Evolutionary conservation across 2,113 vertebrate species (phyloP).

Genomic region (Paratilapia polleni): DNA sequence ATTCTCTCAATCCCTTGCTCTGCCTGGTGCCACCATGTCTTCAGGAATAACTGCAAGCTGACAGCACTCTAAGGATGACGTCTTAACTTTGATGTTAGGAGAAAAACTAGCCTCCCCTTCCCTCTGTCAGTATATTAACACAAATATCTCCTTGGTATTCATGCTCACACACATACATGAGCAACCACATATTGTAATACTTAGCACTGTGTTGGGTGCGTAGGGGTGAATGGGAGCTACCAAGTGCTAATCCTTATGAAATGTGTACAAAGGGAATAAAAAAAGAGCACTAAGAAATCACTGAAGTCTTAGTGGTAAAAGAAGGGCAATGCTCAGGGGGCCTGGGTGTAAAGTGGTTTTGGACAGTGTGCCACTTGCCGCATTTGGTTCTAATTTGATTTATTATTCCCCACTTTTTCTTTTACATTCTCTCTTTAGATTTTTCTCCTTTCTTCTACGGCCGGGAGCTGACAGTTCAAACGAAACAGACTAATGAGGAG

Average conservation of each 20-base stretch:
- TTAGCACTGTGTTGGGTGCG: constrained; percentile 45
- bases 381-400: constrained; percentile 75
- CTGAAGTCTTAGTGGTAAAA: constrained; percentile 67
- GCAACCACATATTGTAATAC: constrained; percentile 62
- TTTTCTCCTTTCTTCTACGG: constrained; percentile 53
- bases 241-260: constrained; percentile 64
- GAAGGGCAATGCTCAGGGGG: constrained; percentile 58
- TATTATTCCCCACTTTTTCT: constrained; percentile 59
- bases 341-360: constrained; percentile 68
- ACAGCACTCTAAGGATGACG: constrained; percentile 44
- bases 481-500: constrained; percentile 41
- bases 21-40: constrained; percentile 64
- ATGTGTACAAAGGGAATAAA: constrained; percentile 56
- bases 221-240: constrained; percentile 39
- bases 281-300: constrained; percentile 63
- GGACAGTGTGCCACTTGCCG: constrained; percentile 54
- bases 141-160: constrained; percentile 53
- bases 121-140: constrained; percentile 12
- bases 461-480: constrained; percentile 62
- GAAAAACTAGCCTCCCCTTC: constrained; percentile 18
- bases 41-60: constrained; percentile 53
- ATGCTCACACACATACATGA: constrained; percentile 56
- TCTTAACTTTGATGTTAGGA: constrained; percentile 46
- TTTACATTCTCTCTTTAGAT: constrained; percentile 32
- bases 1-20: constrained; percentile 39